A percentile compares a stretch with the other conserved stretches of the same genome.
These are phyloP conservation scores for Heliconius himera DNA, from an alignment of 1,140 invertebrate species.

Conservation along the genomic window DNA sequence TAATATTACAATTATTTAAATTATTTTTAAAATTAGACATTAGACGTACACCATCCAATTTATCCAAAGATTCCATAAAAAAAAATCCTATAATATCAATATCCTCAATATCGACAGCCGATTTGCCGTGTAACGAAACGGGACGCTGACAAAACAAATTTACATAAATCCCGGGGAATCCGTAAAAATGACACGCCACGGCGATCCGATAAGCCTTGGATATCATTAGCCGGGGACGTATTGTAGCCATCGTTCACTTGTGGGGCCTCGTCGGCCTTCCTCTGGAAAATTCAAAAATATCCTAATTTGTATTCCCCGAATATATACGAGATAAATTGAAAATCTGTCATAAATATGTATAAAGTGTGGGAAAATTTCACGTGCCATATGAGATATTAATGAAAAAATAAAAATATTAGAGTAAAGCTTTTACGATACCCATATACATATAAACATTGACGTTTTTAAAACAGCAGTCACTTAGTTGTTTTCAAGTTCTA, in stretches of 20 bases:
- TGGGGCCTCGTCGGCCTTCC: constrained; percentile 51
- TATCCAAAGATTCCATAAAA: background rate
- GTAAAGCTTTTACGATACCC: no score
- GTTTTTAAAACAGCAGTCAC: background rate
- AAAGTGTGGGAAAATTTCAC: background rate
- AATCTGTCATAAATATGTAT: constrained; percentile 12
- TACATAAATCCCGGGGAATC: constrained; percentile 74
- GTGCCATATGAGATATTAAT: background rate
- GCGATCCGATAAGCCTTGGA: constrained; percentile 70
- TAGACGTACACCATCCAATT: background rate
- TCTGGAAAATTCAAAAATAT: constrained; percentile 32
- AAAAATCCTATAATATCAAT: constrained; percentile 36
- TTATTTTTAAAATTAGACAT: background rate
- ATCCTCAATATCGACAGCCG: constrained; percentile 47
- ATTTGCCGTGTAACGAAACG: constrained; percentile 55
- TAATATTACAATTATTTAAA: background rate
- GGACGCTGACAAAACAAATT: constrained; percentile 76
- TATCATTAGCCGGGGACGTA: constrained; percentile 68
- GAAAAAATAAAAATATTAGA: background rate
- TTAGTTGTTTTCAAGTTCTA: background rate
- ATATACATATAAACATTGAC: no score
- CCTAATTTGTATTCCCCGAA: background rate
- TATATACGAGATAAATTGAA: background rate
- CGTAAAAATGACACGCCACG: constrained; percentile 72
- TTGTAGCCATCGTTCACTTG: constrained; percentile 66